Conservation (phyloP, 2,797 vertebrate genomes). For the Clarias laeviceps region DNA sequence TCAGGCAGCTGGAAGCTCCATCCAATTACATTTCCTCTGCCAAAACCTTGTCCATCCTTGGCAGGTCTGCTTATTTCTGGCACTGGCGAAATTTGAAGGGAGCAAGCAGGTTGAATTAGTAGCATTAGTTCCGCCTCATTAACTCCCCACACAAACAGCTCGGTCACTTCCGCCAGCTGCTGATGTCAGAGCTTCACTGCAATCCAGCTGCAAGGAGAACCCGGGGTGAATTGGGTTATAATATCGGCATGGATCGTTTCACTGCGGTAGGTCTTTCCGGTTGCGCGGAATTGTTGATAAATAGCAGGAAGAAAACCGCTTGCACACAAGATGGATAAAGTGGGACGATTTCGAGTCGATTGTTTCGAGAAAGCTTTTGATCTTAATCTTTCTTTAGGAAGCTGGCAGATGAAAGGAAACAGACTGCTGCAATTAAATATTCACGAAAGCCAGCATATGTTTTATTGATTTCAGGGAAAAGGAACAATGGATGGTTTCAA, state of each 20-base stretch:
- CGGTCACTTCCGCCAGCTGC: conserved; percentile 19
- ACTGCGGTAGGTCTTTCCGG: conserved; percentile 1
- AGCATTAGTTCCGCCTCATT: conserved; percentile 38
- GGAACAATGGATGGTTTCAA: conserved; percentile 69
- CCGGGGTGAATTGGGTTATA: background rate
- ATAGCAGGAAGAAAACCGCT: background rate
- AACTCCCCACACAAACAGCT: conserved; percentile 8
- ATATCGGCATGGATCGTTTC: conserved; percentile 29
- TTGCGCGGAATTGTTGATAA: background rate
- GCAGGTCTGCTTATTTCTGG: background rate
- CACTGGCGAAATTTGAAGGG: conserved; percentile 6
- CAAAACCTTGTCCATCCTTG: conserved; percentile 5
- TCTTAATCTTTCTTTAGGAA: conserved; percentile 60
- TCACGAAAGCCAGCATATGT: conserved; percentile 69
- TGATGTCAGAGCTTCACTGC: conserved; percentile 15
- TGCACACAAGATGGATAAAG: conserved; percentile 66
- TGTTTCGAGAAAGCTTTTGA: conserved; percentile 58
- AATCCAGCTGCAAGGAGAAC: conserved; percentile 11
- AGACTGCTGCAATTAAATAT: conserved; percentile 74
- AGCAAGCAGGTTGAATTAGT: conserved; percentile 36
- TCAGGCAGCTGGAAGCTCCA: conserved; percentile 2
- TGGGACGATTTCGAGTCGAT: conserved; percentile 65
- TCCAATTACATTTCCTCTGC: conserved; percentile 11
- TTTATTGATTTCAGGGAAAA: conserved; percentile 75
- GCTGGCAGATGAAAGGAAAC: conserved; percentile 71